These are phyloP conservation scores for Catajapyx aquilonaris DNA, from an alignment of 1,140 invertebrate genomes.

Conservation along the genomic window DNA sequence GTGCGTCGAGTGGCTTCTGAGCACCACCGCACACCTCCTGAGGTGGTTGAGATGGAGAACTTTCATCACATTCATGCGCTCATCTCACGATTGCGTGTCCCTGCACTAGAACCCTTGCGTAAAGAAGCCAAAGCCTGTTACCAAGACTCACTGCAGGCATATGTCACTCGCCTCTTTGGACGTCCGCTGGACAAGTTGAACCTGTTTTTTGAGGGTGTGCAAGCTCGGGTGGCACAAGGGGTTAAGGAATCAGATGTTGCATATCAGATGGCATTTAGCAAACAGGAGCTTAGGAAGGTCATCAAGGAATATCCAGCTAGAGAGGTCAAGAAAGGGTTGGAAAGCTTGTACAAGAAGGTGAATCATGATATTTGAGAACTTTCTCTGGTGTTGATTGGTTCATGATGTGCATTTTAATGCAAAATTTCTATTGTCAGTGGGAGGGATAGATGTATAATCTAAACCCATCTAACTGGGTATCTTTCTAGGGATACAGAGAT, in stretches of 20 bases:
- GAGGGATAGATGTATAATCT: too few relatives aligned
- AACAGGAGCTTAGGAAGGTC: slow-evolving; percentile 87
- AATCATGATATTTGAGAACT: too few relatives aligned
- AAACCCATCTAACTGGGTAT: too few relatives aligned
- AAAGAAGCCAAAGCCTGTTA: slow-evolving; percentile 86
- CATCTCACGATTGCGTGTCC: slow-evolving; percentile 74
- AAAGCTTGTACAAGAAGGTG: slow-evolving; percentile 88
- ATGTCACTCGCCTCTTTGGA: slow-evolving; percentile 88
- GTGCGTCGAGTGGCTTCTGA: slow-evolving; percentile 59
- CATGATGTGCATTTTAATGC: too few relatives aligned
- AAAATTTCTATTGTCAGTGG: too few relatives aligned
- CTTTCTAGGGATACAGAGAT: too few relatives aligned
- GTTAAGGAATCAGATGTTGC: slow-evolving; percentile 94
- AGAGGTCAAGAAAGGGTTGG: slow-evolving; percentile 89
- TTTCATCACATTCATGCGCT: slow-evolving; percentile 83
- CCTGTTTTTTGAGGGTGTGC: slow-evolving; percentile 86
- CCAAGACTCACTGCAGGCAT: slow-evolving; percentile 67
- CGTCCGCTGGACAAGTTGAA: slow-evolving; percentile 88
- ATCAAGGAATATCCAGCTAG: slow-evolving; percentile 86
- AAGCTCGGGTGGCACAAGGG: slow-evolving; percentile 71
- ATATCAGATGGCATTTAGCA: slow-evolving; percentile 93
- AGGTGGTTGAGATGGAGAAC: slow-evolving; percentile 95
- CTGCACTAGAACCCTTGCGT: slow-evolving; percentile 62
- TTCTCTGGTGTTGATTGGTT: too few relatives aligned
- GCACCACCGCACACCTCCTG: slow-evolving; percentile 78